Conservation (phyloP, 2,113 vertebrate species). For the Gambusia affinis region DNA sequence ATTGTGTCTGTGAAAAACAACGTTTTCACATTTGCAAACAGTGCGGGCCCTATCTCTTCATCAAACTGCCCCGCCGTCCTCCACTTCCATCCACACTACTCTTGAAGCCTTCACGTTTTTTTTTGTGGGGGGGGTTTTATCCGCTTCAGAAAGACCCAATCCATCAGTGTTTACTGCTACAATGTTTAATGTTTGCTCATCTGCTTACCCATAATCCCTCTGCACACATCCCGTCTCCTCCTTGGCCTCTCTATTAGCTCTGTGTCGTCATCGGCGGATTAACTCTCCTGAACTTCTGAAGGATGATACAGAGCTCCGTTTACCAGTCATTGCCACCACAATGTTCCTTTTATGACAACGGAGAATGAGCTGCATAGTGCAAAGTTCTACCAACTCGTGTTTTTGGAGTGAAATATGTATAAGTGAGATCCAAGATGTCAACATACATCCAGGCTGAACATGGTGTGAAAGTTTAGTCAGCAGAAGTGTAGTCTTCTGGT, state of each 20-base stretch:
- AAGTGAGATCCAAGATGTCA: neutral
- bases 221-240: constrained; percentile 53
- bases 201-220: constrained; percentile 71
- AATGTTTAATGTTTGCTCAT: constrained; percentile 70
- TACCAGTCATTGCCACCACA: constrained; percentile 28
- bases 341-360: constrained; percentile 1
- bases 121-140: neutral
- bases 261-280: constrained; percentile 63
- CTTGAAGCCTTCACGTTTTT: constrained; percentile 7
- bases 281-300: constrained; percentile 58
- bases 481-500: neutral
- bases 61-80: constrained; percentile 9
- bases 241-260: constrained; percentile 58
- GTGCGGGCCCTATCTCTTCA: constrained; percentile 36
- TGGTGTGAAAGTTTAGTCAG: neutral
- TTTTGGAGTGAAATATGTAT: neutral
- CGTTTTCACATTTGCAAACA: constrained; percentile 59
- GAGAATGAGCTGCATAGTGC: neutral
- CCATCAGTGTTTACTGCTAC: constrained; percentile 63
- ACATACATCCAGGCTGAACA: neutral
- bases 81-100: constrained; percentile 10
- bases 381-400: neutral
- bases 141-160: constrained; percentile 18
- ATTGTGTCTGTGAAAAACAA: constrained; percentile 47
- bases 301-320: constrained; percentile 49